Evolutionary conservation across 64 coral and sea anemone genomes (phyloP).

Genomic region (Cladopsammia gracilis): DNA sequence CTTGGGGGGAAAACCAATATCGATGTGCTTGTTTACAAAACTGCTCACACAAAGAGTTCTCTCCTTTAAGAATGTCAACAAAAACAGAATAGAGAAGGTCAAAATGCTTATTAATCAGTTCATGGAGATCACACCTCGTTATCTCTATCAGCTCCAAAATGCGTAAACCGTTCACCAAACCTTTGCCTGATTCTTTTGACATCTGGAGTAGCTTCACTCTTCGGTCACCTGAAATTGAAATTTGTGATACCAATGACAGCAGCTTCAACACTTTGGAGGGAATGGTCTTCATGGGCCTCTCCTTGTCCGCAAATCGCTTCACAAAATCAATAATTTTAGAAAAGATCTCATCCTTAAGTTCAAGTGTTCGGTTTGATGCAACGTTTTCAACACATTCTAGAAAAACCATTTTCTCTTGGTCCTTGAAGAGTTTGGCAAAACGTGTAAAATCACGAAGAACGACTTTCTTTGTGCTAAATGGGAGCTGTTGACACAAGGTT

Average conservation of each 20-base stretch:
- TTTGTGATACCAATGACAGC: background rate
- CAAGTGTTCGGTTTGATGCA: background rate
- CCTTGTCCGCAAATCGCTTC: background rate
- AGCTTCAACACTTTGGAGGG: background rate
- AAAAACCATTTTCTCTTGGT: background rate
- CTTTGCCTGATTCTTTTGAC: background rate
- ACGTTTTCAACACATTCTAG: background rate
- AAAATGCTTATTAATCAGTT: background rate
- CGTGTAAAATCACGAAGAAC: background rate
- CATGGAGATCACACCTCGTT: background rate
- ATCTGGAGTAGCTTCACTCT: background rate
- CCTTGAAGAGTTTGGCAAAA: background rate
- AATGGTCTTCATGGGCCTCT: too few relatives aligned
- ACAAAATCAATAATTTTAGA: background rate
- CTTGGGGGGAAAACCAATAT: background rate
- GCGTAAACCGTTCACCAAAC: background rate
- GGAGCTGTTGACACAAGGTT: background rate
- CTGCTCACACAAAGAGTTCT: background rate
- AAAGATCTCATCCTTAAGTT: background rate
- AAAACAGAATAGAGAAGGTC: background rate
- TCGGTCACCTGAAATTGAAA: constrained; percentile 1
- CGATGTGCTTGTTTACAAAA: background rate
- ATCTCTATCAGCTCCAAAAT: background rate
- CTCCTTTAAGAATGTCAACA: background rate
- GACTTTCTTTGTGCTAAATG: background rate